phyloP scores from a whole-genome alignment of 2,888 invertebrate genomes.

The Dryococelus australis region DNA sequence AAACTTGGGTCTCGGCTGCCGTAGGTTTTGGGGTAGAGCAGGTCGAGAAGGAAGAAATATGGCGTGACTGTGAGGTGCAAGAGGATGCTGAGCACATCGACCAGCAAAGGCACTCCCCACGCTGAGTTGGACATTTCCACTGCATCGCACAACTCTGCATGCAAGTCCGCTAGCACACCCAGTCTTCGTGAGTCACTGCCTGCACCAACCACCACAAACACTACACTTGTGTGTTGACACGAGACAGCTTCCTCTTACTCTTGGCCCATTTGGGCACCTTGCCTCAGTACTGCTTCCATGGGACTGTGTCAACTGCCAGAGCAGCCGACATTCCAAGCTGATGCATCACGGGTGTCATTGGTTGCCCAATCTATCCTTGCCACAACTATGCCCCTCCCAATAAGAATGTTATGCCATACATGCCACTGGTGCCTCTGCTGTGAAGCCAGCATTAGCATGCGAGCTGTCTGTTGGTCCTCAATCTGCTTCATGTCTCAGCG shows the following conservation, averaged over 20 bases:
- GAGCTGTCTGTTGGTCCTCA: too few relatives aligned
- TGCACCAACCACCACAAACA: too few relatives aligned
- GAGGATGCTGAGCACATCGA: constrained; percentile 65
- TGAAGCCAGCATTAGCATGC: too few relatives aligned
- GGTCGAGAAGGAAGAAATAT: constrained; percentile 55
- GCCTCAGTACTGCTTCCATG: too few relatives aligned
- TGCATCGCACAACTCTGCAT: constrained; percentile 64
- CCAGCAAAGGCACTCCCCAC: constrained; percentile 64
- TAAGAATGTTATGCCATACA: too few relatives aligned
- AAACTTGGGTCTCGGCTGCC: constrained; percentile 43
- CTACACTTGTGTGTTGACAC: neutral
- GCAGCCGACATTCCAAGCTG: too few relatives aligned
- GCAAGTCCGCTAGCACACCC: constrained; percentile 59
- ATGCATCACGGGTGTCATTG: too few relatives aligned
- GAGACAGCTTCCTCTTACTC: neutral
- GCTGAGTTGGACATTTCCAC: constrained; percentile 62
- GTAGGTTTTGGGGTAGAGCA: constrained; percentile 45
- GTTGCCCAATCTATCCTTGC: too few relatives aligned
- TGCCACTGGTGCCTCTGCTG: too few relatives aligned
- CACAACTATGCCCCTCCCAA: too few relatives aligned
- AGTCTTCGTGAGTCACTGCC: neutral
- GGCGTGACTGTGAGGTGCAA: constrained; percentile 69
- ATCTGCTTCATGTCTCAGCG: too few relatives aligned
- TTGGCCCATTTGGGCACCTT: neutral
- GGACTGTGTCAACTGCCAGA: too few relatives aligned